Evolutionary conservation across 2,113 vertebrate species (phyloP), one percentile per base, ranked within the genome.

Genomic region (Halcyon senegalensis): DNA sequence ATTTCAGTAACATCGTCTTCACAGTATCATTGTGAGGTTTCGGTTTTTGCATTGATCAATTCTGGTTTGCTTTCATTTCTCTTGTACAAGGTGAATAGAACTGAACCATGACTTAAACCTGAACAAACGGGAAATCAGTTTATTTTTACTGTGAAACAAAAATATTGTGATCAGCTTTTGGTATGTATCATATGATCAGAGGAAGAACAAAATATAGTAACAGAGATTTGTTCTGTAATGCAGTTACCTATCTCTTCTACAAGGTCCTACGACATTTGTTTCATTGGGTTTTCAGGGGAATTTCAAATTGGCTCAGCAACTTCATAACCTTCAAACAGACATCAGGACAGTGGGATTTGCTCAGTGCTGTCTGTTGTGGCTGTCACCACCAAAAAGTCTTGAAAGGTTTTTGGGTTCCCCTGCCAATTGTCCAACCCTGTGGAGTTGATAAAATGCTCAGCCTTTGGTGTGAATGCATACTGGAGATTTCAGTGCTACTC

Each of bases 361-460:
- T 90, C 20, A 15, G 3, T 78, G 39, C 46, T 62, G 14, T 16
- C 35, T 87, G 35, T 15, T 4, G 6, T 13, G 27, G 12, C 17
- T 66, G 23, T 39, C 35, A 56, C 10, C 5, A 69, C 23, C 12
- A 74, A 44, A 74, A 70, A 24, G 21, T 2, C 4, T 55, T 41
- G 4, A 5, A 35, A 77, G 5, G 4, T 28, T 59, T 28, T 20
- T 2, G n/a, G 1, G 7, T 33, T 17, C 21, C 2, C 1, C 1
- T 7, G 3, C 1, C 11, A 25, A 27, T 27, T 25, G 12, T 28
- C 51, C 3, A 3, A 5, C 10, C 4, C 19, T 21, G 27, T 21
- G 30, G 43, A 35, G 13, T 0, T 66, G 44, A 58, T 30, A 33
- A 37, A 41, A 15, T n/a, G 7, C 13, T 43, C 18, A 41, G 15